Evolutionary conservation across 2,113 vertebrate species (phyloP).

Genomic region (Fulica atra): DNA sequence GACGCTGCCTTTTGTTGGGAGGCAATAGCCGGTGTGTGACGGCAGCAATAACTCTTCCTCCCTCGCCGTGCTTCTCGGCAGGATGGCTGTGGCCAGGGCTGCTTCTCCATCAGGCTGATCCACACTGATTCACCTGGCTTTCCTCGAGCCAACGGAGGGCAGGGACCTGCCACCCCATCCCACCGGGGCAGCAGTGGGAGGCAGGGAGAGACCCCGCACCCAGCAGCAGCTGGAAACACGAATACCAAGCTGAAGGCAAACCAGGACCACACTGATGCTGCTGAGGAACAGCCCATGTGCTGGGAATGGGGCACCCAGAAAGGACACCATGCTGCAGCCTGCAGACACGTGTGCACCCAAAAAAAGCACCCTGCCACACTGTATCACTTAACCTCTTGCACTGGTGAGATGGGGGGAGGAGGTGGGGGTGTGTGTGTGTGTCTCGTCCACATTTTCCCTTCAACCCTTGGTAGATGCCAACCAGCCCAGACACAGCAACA

Average conservation of each 20-base stretch:
- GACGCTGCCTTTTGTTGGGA: slow-evolving; percentile 47
- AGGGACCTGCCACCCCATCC: background rate
- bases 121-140: rapidly evolving
- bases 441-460: background rate
- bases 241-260: rapidly evolving
- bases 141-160: background rate
- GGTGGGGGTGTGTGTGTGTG: no score
- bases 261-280: rapidly evolving
- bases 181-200: rapidly evolving
- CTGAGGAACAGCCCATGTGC: background rate
- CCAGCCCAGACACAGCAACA: background rate
- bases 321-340: rapidly evolving
- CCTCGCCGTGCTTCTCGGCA: rapidly evolving
- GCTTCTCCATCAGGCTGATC: background rate
- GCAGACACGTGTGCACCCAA: rapidly evolving
- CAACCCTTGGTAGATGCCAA: background rate
- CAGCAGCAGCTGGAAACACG: background rate
- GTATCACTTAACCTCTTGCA: no score
- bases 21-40: slow-evolving; percentile 14
- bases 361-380: rapidly evolving
- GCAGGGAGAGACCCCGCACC: background rate
- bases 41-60: slow-evolving; percentile 37
- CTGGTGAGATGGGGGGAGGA: rapidly evolving
- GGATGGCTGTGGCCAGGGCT: background rate
- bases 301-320: background rate